Conservation (phyloP, 37 sponge, comb jelly and placozoan species). For the Ianthella basta region DNA sequence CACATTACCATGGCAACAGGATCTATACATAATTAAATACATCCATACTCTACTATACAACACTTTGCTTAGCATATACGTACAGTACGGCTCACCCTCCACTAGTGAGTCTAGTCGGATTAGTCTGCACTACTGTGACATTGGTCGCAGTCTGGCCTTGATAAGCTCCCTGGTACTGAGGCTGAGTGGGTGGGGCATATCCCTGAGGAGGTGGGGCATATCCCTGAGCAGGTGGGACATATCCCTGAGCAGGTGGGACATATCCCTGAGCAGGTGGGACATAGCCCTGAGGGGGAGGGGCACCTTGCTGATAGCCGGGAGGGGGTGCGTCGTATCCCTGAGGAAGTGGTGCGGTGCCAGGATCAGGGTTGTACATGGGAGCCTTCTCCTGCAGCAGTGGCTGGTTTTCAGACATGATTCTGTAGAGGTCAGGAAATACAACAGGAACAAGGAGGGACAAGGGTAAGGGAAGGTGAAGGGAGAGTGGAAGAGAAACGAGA, state of each 20-base stretch:
- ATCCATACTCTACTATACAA: no score
- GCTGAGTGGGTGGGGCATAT: not conserved
- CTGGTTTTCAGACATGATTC: slow-evolving; percentile 21
- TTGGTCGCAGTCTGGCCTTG: not conserved
- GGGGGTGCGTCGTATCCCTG: not conserved
- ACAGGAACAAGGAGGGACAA: no score
- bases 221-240: not conserved
- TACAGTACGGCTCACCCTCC: not conserved
- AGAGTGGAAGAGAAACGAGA: no score
- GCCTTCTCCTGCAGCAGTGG: slow-evolving; percentile 25
- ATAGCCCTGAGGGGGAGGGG: slow-evolving; percentile 83
- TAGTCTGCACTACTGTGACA: slow-evolving; percentile 21
- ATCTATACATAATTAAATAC: no score
- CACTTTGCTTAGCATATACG: no score
- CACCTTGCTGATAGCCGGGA: slow-evolving; percentile 58
- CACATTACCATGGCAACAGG: no score
- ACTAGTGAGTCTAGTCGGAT: not conserved
- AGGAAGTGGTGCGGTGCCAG: not conserved
- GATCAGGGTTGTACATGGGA: not conserved
- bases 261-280: slow-evolving; percentile 64
- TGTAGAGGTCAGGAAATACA: no score
- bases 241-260: not conserved
- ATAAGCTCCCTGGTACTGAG: no score
- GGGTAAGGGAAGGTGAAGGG: no score
- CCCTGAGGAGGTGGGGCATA: not conserved